Evolutionary conservation across 2,888 invertebrate species (phyloP).

Genomic region (Cerastoderma edule): DNA sequence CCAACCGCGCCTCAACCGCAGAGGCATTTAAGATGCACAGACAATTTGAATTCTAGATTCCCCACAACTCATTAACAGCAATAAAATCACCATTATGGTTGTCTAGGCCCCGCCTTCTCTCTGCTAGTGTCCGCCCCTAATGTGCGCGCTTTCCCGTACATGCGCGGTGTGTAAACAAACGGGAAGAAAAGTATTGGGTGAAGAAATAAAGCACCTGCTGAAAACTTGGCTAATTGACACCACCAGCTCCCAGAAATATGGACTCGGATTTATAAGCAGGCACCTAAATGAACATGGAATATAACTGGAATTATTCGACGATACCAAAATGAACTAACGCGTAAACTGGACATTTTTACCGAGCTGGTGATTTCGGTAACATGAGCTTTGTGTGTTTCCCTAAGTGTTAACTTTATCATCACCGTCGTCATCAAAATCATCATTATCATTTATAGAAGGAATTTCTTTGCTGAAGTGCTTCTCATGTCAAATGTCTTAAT

Average conservation of each 20-base stretch:
- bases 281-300: slow-evolving; percentile 7
- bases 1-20: too few species aligned
- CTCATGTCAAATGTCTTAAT: too few species aligned
- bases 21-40: too few species aligned
- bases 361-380: too few species aligned
- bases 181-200: slow-evolving; percentile 40
- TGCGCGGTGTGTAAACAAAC: slow-evolving; percentile 41
- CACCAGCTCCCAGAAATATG: slow-evolving; percentile 4
- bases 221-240: slow-evolving; percentile 32
- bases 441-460: too few species aligned
- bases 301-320: too few species aligned
- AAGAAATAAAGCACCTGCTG: slow-evolving; percentile 43
- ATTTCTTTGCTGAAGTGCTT: too few species aligned
- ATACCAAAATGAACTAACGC: too few species aligned
- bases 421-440: too few species aligned
- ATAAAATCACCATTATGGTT: neutral
- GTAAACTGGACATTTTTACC: too few species aligned
- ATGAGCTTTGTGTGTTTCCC: too few species aligned
- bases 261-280: slow-evolving; percentile 11
- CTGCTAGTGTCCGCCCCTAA: neutral
- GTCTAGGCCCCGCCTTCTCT: slow-evolving; percentile 11
- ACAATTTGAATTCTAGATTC: neutral
- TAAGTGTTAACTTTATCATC: too few species aligned
- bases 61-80: slow-evolving; percentile 9
- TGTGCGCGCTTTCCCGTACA: slow-evolving; percentile 20